Conservation (phyloP, 2,888 invertebrate species). For the Mimachlamys varia region DNA sequence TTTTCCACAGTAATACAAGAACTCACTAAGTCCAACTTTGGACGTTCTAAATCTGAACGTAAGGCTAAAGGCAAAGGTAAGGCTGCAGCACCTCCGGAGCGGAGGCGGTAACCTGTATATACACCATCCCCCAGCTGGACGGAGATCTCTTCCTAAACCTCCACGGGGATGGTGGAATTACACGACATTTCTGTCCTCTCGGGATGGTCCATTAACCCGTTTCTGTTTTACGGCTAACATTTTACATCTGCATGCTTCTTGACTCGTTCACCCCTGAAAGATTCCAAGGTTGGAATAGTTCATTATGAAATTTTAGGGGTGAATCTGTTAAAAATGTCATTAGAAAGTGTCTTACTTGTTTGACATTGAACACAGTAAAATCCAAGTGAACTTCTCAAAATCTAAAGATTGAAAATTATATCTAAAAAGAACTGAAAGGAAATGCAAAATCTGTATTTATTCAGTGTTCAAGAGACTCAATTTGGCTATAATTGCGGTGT, state of each 20-base stretch:
- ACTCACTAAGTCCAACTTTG: slow-evolving; percentile 72
- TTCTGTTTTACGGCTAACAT: background rate
- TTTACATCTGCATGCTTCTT: slow-evolving; percentile 27
- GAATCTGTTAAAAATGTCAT: no score
- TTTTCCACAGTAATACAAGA: slow-evolving; percentile 71
- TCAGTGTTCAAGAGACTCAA: background rate
- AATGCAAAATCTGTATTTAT: background rate
- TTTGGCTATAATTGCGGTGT: background rate
- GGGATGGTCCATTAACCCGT: background rate
- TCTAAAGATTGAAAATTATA: background rate
- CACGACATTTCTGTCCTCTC: background rate
- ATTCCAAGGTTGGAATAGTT: no score
- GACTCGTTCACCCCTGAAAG: no score
- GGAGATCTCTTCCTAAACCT: background rate
- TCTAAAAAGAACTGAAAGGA: background rate
- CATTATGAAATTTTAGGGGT: no score
- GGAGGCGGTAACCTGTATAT: background rate
- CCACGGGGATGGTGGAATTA: slow-evolving; percentile 2
- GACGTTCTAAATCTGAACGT: slow-evolving; percentile 76
- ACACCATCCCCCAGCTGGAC: background rate
- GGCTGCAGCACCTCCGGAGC: background rate
- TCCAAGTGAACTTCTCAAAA: background rate
- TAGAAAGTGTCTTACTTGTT: background rate
- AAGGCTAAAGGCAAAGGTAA: slow-evolving; percentile 58
- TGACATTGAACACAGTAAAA: background rate